phyloP scores from a whole-genome alignment of 2,888 invertebrate genomes.

The Heliothis peltigera region DNA sequence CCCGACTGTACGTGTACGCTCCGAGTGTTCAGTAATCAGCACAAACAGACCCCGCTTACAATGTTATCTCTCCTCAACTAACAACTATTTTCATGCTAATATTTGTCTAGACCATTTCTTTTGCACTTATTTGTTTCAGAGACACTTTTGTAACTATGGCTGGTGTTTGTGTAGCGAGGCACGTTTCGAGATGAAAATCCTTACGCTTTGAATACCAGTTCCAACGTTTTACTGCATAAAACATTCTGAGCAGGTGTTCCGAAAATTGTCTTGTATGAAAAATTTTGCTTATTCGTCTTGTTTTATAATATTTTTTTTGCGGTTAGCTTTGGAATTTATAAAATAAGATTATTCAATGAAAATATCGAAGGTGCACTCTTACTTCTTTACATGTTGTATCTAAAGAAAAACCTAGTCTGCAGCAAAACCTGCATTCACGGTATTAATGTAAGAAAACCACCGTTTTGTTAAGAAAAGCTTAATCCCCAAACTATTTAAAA shows the following conservation, averaged over 20 bases:
- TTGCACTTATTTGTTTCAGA: constrained; percentile 51
- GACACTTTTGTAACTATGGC: constrained; percentile 45
- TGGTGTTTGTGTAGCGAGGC: constrained; percentile 42
- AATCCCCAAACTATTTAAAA: constrained; percentile 1
- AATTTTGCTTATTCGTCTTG: constrained; percentile 37
- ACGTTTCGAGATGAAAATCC: constrained; percentile 52
- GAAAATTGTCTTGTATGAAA: constrained; percentile 45
- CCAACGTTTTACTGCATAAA: constrained; percentile 54
- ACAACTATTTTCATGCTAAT: constrained; percentile 61
- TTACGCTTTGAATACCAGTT: constrained; percentile 55
- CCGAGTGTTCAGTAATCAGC: constrained; percentile 70
- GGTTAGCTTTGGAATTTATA: constrained; percentile 21
- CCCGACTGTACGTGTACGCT: constrained; percentile 67
- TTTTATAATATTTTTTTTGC: constrained; percentile 25
- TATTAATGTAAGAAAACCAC: neutral
- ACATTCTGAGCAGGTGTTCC: constrained; percentile 52
- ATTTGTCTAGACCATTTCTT: constrained; percentile 65
- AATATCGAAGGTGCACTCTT: neutral
- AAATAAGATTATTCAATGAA: constrained; percentile 13
- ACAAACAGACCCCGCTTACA: constrained; percentile 65
- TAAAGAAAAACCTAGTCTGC: neutral
- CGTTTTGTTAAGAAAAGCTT: neutral
- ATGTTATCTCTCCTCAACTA: constrained; percentile 57
- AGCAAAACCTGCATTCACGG: neutral
- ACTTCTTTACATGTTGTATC: neutral